A percentile compares a stretch with the other conserved stretches of the same genome.
These are phyloP conservation scores for Calcarius ornatus DNA, from an alignment of 2,113 vertebrate genomes.

Conservation along the genomic window DNA sequence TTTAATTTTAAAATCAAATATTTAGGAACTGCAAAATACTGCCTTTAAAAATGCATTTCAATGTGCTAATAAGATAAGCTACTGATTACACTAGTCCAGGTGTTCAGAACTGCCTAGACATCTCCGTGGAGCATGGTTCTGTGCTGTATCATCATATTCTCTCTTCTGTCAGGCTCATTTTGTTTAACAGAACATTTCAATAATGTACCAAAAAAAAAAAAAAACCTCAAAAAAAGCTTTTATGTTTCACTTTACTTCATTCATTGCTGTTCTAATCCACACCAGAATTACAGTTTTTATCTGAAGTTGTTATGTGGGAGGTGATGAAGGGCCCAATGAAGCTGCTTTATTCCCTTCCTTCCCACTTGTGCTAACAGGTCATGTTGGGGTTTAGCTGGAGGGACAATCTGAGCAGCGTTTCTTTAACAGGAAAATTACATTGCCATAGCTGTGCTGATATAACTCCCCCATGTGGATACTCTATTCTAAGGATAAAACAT, in stretches of 20 bases:
- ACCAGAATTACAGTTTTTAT: constrained; percentile 18
- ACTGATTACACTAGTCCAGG: constrained; percentile 16
- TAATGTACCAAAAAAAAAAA: background rate
- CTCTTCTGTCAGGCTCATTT: constrained; percentile 17
- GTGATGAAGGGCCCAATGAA: background rate
- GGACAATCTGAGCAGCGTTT: background rate
- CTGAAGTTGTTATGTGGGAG: constrained; percentile 6
- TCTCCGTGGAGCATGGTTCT: background rate
- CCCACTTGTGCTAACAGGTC: constrained; percentile 20
- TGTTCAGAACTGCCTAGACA: constrained; percentile 29
- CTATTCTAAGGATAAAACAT: background rate
- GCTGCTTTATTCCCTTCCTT: constrained; percentile 24
- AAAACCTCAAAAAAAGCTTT: background rate
- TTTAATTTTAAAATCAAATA: constrained; percentile 46
- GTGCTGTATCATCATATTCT: constrained; percentile 6
- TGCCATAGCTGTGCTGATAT: constrained; percentile 14
- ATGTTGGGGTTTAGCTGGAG: background rate
- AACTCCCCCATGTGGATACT: constrained; percentile 59
- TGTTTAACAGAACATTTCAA: constrained; percentile 4
- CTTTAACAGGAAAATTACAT: constrained; percentile 24
- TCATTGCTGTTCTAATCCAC: background rate
- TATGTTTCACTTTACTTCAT: constrained; percentile 9
- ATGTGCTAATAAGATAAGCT: constrained; percentile 11
- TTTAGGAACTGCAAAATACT: background rate
- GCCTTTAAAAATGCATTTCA: constrained; percentile 13